Evolutionary conservation across 2,113 vertebrate genomes (phyloP).

Genomic region (Myrmophylax atrothorax): DNA sequence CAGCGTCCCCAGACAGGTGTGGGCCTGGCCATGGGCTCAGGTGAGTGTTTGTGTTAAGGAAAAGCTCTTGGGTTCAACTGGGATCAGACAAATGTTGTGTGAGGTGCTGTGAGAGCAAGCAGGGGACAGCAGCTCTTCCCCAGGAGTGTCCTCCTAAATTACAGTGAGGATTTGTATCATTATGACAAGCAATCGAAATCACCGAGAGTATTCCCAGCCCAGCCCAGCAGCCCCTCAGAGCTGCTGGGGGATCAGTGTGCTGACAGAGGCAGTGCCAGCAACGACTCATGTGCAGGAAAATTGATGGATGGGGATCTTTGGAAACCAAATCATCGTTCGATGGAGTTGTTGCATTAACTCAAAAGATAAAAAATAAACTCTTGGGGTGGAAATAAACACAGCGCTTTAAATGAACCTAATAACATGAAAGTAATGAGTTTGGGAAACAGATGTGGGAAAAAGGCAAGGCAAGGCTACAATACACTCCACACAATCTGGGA

Average conservation of each 20-base stretch:
- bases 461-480: constrained; percentile 51
- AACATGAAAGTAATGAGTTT: constrained; percentile 79
- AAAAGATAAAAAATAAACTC: constrained; percentile 45
- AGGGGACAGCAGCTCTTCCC: neutral
- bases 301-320: neutral
- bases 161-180: neutral
- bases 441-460: constrained; percentile 81
- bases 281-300: neutral
- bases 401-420: constrained; percentile 63
- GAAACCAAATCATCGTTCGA: neutral
- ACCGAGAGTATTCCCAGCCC: neutral
- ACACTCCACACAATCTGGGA: constrained; percentile 69
- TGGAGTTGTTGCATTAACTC: constrained; percentile 22
- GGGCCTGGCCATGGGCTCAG: neutral
- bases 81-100: neutral
- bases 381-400: constrained; percentile 62
- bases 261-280: neutral
- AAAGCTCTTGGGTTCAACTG: neutral
- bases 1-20: neutral
- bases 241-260: neutral
- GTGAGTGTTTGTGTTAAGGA: neutral
- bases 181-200: neutral
- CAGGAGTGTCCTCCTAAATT: neutral
- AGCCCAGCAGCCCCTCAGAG: neutral
- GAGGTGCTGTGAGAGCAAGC: neutral